Evolutionary conservation across 2,113 vertebrate species (phyloP).

Genomic region (Saguinus midas): DNA sequence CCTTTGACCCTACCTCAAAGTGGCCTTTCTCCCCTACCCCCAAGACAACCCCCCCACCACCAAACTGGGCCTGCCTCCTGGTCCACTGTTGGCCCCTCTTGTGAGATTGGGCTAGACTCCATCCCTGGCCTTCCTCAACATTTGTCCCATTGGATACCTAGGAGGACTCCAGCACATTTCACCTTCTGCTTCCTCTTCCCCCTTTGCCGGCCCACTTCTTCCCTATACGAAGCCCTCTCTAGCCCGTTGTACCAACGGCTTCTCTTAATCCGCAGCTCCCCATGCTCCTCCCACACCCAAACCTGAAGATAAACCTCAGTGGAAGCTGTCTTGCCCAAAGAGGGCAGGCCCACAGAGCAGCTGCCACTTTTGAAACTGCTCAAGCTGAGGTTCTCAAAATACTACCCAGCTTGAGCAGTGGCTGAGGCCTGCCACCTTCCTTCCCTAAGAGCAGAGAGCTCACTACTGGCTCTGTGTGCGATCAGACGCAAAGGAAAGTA

Average conservation of each 20-base stretch:
- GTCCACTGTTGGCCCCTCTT: background rate
- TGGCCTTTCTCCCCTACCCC: background rate
- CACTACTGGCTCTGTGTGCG: background rate
- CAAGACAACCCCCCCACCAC: background rate
- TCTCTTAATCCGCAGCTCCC: background rate
- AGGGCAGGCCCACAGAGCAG: conserved; percentile 1
- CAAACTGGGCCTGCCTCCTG: background rate
- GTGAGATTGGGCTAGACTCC: too few relatives aligned
- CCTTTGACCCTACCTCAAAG: background rate
- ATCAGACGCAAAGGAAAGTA: background rate
- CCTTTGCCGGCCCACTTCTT: background rate
- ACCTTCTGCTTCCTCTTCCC: background rate
- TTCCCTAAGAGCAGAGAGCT: background rate
- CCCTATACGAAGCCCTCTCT: background rate
- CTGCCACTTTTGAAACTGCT: conserved; percentile 60
- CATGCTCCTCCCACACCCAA: background rate
- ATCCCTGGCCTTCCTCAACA: background rate
- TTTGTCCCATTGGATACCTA: background rate
- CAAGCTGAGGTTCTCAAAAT: background rate
- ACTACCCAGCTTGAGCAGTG: background rate
- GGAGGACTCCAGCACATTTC: background rate
- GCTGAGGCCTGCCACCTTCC: background rate
- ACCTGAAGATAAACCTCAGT: conserved; percentile 38
- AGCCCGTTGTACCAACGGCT: background rate
- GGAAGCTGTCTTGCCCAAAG: conserved; percentile 34